These are phyloP conservation scores for Tromatobia lineatoria DNA, from an alignment of 2,888 invertebrate genomes.

Conservation along the genomic window DNA sequence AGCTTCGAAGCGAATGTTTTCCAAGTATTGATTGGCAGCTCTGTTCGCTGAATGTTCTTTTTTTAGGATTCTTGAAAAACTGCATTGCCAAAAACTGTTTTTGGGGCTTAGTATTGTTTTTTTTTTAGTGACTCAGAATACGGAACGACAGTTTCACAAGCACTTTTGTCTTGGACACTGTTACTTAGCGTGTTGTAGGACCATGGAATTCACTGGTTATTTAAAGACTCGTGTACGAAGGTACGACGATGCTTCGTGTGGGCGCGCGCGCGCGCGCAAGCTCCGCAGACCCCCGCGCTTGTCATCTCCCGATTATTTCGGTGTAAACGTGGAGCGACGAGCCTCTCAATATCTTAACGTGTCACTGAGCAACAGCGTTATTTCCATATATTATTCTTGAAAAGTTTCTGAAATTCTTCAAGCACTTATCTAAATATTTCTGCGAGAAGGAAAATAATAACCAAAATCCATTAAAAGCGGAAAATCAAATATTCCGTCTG, in stretches of 20 bases:
- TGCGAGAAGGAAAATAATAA: too few relatives aligned
- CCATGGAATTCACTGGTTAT: conserved; percentile 9
- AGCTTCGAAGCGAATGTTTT: too few relatives aligned
- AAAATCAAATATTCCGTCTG: background rate
- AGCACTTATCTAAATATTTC: background rate
- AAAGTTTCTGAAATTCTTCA: background rate
- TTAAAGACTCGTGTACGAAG: conserved; percentile 6
- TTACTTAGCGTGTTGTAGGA: background rate
- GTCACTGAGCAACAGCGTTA: background rate
- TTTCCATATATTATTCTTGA: background rate
- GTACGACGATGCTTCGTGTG: conserved; percentile 5
- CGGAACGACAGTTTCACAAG: background rate
- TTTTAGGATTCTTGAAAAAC: too few relatives aligned
- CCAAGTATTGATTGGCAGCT: too few relatives aligned
- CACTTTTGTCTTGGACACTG: background rate
- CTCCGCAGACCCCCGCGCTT: background rate
- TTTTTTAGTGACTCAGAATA: background rate
- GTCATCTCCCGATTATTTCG: conserved; percentile 3
- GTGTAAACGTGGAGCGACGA: conserved; percentile 26
- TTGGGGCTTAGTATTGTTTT: background rate
- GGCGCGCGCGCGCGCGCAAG: background rate
- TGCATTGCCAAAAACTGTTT: too few relatives aligned
- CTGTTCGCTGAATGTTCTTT: too few relatives aligned
- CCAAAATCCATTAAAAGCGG: background rate
- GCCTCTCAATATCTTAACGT: background rate